Evolutionary conservation across 2,888 invertebrate genomes (phyloP).

Genomic region (Ditula angustiorana): DNA sequence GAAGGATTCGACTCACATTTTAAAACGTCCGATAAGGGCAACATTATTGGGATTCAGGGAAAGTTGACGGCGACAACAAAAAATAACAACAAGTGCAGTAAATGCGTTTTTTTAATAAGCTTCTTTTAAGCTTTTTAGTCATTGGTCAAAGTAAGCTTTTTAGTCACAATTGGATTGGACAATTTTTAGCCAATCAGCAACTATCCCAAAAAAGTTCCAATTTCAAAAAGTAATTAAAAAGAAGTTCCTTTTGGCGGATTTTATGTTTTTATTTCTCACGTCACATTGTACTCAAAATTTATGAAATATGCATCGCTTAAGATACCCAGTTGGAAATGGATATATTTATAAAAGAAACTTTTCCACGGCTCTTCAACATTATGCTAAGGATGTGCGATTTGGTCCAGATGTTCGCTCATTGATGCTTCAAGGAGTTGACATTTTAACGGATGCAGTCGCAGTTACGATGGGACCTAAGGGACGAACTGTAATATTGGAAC

Average conservation of each 20-base stretch:
- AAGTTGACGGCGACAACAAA: too few species aligned
- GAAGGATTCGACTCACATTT: not conserved
- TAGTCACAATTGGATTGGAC: too few species aligned
- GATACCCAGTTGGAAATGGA: conserved; percentile 41
- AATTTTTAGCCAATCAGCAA: not conserved
- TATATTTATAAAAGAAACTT: conserved; percentile 44
- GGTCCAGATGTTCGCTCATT: conserved; percentile 97
- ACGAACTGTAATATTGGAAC: conserved; percentile 99
- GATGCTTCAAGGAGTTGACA: conserved; percentile 99
- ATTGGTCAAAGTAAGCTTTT: too few species aligned
- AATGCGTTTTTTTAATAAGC: too few species aligned
- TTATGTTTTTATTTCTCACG: not conserved
- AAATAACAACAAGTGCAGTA: too few species aligned
- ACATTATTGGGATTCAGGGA: too few species aligned
- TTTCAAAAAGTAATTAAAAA: not conserved
- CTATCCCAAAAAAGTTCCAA: not conserved
- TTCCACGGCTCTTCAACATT: conserved; percentile 57
- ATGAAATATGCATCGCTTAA: conserved; percentile 57
- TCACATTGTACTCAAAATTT: not conserved
- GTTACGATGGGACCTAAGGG: conserved; percentile 99
- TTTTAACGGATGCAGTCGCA: conserved; percentile 98
- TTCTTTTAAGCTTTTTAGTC: too few species aligned
- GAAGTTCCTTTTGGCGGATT: not conserved
- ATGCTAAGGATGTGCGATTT: conserved; percentile 98
- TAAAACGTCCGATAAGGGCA: too few species aligned